These are phyloP conservation scores for Pseudomugil gertrudae DNA, from an alignment of 2,797 vertebrate species.

Conservation along the genomic window DNA sequence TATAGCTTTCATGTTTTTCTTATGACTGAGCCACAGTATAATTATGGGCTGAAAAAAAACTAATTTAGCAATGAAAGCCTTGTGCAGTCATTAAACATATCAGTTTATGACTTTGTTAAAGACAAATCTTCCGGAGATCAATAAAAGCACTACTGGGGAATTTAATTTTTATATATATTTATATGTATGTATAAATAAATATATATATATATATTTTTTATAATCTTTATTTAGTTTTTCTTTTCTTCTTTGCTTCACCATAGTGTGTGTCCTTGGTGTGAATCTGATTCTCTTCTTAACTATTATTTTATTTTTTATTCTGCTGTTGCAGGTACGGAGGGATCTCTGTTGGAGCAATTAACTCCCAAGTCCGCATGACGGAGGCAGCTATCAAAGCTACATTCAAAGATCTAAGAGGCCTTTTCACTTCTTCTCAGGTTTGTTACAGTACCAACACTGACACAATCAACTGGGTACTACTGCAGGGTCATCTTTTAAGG, in stretches of 20 bases:
- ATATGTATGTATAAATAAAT: no score
- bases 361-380: conserved; percentile 80
- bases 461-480: conserved; percentile 1
- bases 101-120: neutral
- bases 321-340: conserved; percentile 78
- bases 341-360: conserved; percentile 81
- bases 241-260: neutral
- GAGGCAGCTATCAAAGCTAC: conserved; percentile 57
- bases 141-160: neutral
- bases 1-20: conserved; percentile 9
- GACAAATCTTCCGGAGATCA: no score
- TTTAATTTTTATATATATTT: neutral
- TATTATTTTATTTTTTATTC: conserved; percentile 1
- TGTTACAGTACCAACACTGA: conserved; percentile 12
- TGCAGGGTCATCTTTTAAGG: neutral
- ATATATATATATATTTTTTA: neutral
- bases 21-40: neutral
- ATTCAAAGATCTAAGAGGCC: conserved; percentile 62
- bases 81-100: neutral
- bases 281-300: neutral
- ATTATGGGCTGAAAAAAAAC: conserved; percentile 1
- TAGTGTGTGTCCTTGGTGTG: neutral
- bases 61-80: conserved; percentile 1
- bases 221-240: neutral
- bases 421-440: conserved; percentile 72